Conservation (phyloP, 2,888 invertebrate species). For the Xanthia togata region DNA sequence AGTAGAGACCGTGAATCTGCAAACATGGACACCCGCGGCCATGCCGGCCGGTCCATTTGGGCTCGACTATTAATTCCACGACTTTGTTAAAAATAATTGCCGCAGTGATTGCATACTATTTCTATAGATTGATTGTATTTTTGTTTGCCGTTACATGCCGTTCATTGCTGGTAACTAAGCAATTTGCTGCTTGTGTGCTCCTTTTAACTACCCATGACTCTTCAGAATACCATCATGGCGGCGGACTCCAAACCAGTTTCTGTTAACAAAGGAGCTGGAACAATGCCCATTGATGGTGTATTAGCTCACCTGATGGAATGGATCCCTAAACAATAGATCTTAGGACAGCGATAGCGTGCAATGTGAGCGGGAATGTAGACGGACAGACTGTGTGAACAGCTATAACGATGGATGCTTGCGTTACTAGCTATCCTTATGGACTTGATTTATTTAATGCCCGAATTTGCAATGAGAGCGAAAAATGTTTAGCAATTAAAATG, state of each 20-base stretch:
- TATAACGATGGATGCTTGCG: neutral
- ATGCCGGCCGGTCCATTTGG: neutral
- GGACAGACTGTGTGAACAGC: neutral
- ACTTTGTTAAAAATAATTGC: neutral
- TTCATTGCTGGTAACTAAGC: neutral
- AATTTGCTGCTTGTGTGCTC: neutral
- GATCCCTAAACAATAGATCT: constrained; percentile 4
- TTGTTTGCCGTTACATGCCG: neutral
- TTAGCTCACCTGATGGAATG: constrained; percentile 23
- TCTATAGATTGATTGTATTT: neutral
- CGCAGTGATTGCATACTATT: neutral
- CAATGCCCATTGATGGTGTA: constrained; percentile 11
- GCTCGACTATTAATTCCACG: neutral
- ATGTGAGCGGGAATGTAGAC: neutral
- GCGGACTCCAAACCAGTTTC: neutral
- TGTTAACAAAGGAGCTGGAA: constrained; percentile 19
- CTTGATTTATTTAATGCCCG: constrained; percentile 23
- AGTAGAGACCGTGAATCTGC: neutral
- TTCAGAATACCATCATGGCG: neutral
- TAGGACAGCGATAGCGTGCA: neutral
- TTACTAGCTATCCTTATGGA: constrained; percentile 1
- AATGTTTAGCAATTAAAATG: constrained; percentile 57
- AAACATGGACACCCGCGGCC: neutral
- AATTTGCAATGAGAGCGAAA: constrained; percentile 36
- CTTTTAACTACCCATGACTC: neutral